Conservation (phyloP, 2,113 vertebrate genomes). For the Tamias sibiricus region DNA sequence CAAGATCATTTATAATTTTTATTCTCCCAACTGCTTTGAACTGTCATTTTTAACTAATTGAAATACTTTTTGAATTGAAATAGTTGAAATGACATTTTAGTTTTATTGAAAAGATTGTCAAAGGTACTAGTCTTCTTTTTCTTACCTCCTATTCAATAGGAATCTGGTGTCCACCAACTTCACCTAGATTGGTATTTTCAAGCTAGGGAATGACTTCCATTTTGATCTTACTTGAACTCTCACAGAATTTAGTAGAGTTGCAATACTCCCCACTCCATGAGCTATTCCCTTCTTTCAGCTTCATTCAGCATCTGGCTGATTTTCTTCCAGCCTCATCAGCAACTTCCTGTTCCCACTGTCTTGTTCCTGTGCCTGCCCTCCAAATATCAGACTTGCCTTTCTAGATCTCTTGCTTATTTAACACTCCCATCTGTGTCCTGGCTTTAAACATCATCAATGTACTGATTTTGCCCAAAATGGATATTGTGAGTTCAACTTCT, state of each 20-base stretch:
- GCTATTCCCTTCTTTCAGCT: background rate
- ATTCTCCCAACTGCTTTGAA: background rate
- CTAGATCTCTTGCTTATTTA: background rate
- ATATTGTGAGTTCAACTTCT: background rate
- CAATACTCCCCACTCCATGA: background rate
- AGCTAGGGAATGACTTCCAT: background rate
- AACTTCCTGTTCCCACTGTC: background rate
- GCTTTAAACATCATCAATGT: background rate
- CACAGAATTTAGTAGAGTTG: background rate
- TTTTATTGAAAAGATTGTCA: background rate
- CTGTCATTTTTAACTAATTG: constrained; percentile 8
- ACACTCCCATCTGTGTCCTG: background rate
- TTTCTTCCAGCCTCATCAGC: background rate
- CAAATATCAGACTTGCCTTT: background rate
- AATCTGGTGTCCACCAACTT: background rate
- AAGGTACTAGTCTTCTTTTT: background rate
- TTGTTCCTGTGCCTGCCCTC: background rate
- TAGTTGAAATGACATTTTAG: constrained; percentile 20
- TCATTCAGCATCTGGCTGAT: background rate
- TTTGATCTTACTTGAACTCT: background rate
- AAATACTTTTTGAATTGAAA: background rate
- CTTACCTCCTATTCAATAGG: background rate
- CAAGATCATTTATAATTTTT: background rate
- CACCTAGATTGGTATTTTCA: background rate
- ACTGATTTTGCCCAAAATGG: background rate